Evolutionary conservation across 2,797 vertebrate species (phyloP).

Genomic region (Rhinoraja longicauda): DNA sequence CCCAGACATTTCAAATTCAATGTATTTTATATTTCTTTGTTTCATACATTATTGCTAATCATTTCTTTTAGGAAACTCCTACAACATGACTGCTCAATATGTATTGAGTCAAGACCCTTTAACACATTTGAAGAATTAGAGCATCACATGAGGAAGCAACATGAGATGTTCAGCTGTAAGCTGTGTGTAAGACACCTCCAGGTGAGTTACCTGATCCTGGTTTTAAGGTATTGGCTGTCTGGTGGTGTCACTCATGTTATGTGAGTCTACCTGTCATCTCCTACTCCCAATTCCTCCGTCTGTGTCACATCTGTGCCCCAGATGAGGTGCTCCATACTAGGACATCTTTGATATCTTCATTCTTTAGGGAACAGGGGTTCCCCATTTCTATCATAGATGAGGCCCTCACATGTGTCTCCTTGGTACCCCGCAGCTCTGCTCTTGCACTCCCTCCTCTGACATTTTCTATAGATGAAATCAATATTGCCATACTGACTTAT

Average conservation of each 20-base stretch:
- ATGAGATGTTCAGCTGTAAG: constrained; percentile 93
- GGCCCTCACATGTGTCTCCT: too few relatives aligned
- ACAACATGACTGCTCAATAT: constrained; percentile 75
- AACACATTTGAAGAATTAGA: constrained; percentile 82
- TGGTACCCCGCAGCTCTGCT: too few relatives aligned
- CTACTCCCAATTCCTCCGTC: too few relatives aligned
- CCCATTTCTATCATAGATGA: too few relatives aligned
- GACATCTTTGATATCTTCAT: too few relatives aligned
- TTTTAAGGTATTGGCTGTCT: background rate
- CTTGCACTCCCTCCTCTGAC: too few relatives aligned
- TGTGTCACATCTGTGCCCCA: too few relatives aligned
- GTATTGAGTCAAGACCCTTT: constrained; percentile 76
- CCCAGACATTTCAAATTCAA: too few relatives aligned
- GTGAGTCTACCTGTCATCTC: background rate
- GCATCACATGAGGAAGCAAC: constrained; percentile 92
- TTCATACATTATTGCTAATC: background rate
- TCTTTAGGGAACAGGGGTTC: too few relatives aligned
- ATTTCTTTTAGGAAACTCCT: constrained; percentile 70
- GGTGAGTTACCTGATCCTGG: constrained; percentile 55
- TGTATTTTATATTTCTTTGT: background rate
- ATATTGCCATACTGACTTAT: background rate
- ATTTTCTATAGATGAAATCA: background rate
- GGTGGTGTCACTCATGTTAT: background rate
- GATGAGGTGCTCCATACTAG: too few relatives aligned
- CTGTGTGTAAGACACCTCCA: constrained; percentile 88